Base-by-base conservation (phyloP, 2,797 vertebrate species). In the Taeniopygia guttata region DNA sequence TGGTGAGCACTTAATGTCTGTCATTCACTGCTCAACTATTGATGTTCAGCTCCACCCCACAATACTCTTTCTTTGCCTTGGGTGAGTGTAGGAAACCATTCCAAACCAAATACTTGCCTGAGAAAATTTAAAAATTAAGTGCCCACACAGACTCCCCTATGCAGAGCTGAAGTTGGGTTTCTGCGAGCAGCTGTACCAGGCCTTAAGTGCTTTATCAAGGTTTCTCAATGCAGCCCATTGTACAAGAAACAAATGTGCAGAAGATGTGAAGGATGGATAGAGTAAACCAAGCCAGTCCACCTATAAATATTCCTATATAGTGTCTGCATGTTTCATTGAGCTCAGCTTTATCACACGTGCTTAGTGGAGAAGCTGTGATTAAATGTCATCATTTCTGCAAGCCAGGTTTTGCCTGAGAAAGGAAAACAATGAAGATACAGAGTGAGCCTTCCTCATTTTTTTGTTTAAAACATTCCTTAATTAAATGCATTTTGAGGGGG, bases 121-220 rank as follows among this genome's bases (percentile, higher is more conserved):
- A 76, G 29, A 8, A 88, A 51, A 85, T 72, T 34, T 62, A 62
- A 81, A 92, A 58, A 68, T 75, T 77, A 46, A 48, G 34, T 86
- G 21, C 84, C 52, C 11, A 2, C 19, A 56, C 10, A 56, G 49
- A 32, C 2, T 63, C 6, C 12, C 12, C 12, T 10, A n/a, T 67
- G 32, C 18, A 88, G 21, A 36, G 34, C 63, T 90, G 77, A 88
- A 81, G 88, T 88, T 36, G 54, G 60, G 29, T 87, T 96, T 90
- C 55, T 70, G 23, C 38, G 48, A 90, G 40, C 34, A 87, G 42
- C 56, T 79, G 14, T 48, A 48, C 52, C 18, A 34, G 78, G 62
- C 13, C 34, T 64, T 42, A 79, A 74, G 34, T 51, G 30, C 29
- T 79, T 84, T 82, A 52, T 80, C 70, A 80, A 74, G 45, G 30